Evolutionary conservation across 2,888 invertebrate species (phyloP).

Genomic region (Agrochola lota): DNA sequence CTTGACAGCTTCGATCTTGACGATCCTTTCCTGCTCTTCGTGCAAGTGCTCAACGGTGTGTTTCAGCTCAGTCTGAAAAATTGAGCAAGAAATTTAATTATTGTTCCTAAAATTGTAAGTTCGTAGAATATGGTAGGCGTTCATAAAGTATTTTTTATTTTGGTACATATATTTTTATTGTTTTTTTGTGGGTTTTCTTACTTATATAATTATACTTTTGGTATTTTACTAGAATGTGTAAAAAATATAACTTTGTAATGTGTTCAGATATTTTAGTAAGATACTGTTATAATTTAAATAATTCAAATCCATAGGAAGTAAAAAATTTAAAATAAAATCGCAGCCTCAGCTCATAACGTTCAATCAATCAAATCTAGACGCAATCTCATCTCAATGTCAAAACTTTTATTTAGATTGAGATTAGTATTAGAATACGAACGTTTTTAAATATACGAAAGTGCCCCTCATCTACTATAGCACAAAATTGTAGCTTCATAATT

Average conservation of each 20-base stretch:
- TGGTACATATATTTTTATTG: not conserved
- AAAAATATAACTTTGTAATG: not conserved
- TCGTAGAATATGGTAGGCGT: not conserved
- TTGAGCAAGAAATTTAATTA: not conserved
- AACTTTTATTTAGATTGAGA: too few species aligned
- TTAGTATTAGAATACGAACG: not conserved
- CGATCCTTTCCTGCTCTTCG: constrained; percentile 98
- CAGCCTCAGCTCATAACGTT: not conserved
- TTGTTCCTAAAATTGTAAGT: not conserved
- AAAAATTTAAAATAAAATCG: not conserved
- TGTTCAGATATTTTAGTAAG: not conserved
- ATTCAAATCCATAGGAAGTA: not conserved
- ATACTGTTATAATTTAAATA: not conserved
- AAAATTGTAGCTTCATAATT: not conserved
- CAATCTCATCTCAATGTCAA: not conserved
- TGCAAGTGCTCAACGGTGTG: constrained; percentile 98
- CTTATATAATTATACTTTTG: not conserved
- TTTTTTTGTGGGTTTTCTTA: not conserved
- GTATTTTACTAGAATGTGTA: not conserved
- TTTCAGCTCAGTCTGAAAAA: constrained; percentile 95
- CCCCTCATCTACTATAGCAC: not conserved
- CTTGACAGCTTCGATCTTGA: constrained; percentile 99
- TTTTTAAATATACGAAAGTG: not conserved
- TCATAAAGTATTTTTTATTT: not conserved
- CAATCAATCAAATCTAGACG: not conserved